Conservation (phyloP, 2,113 vertebrate species). For the Syrrhaptes paradoxus region DNA sequence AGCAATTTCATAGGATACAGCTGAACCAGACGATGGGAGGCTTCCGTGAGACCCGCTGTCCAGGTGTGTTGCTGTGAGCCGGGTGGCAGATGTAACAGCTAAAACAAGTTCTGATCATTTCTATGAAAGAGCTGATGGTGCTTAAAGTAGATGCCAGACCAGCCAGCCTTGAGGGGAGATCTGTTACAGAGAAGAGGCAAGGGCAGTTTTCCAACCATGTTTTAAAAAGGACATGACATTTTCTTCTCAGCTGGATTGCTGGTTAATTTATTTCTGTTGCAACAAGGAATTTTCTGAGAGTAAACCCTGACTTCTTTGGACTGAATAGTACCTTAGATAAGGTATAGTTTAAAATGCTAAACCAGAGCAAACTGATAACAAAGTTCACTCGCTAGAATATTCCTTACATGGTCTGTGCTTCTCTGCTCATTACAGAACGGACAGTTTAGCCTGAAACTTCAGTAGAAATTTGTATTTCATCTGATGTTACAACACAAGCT, state of each 20-base stretch:
- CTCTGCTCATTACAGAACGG: neutral
- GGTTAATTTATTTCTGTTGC: constrained; percentile 8
- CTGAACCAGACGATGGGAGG: neutral
- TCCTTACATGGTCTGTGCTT: neutral
- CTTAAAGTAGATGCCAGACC: neutral
- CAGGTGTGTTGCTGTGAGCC: neutral
- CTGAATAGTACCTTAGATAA: neutral
- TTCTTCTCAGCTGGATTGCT: neutral
- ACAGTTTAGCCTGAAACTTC: neutral
- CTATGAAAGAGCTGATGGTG: neutral
- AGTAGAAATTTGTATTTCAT: neutral
- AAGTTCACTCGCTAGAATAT: neutral
- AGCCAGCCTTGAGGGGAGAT: neutral
- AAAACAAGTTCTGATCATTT: neutral
- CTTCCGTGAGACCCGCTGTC: too few species aligned
- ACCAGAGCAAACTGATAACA: neutral
- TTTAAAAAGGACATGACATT: constrained; percentile 9
- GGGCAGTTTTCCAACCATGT: constrained; percentile 4
- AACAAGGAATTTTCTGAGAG: neutral
- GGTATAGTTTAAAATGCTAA: neutral
- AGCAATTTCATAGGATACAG: neutral
- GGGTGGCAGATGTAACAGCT: neutral
- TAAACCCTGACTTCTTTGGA: neutral
- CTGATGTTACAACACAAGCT: neutral
- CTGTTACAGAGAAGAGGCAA: neutral